Percentiles rank a stretch among this genome's conserved stretches.
phyloP scores from a whole-genome alignment of 2,113 vertebrate species.

The Rutilus rutilus region DNA sequence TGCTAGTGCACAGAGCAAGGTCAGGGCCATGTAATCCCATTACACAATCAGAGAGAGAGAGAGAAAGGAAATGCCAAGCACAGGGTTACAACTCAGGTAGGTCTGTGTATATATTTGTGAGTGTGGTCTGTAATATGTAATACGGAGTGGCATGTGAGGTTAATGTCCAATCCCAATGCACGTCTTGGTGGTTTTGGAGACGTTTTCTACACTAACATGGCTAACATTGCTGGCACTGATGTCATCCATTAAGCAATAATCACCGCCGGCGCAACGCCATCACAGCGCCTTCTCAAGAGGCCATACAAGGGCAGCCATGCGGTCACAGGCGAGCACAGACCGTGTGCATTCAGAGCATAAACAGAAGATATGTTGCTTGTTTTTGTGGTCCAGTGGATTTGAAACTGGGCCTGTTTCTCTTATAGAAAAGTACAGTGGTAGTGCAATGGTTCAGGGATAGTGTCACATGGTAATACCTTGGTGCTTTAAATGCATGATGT shows the following conservation, averaged over 20 bases:
- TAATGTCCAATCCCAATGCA: slow-evolving; percentile 30
- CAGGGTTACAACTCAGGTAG: slow-evolving; percentile 48
- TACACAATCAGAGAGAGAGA: slow-evolving; percentile 50
- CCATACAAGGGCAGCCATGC: slow-evolving; percentile 23
- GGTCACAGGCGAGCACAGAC: background rate
- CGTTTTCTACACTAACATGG: slow-evolving; percentile 66
- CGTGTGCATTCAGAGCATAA: background rate
- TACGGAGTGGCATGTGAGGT: slow-evolving; percentile 40
- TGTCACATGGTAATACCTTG: background rate
- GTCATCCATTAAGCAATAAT: slow-evolving; percentile 71
- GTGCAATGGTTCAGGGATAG: no score
- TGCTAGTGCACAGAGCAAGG: slow-evolving; percentile 52
- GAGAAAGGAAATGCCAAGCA: slow-evolving; percentile 19
- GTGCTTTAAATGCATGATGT: background rate
- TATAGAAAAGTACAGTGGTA: background rate
- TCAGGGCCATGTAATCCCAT: slow-evolving; percentile 58
- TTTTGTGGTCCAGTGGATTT: background rate
- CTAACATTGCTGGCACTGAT: slow-evolving; percentile 60
- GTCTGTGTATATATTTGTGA: slow-evolving; percentile 55
- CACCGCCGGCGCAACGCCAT: slow-evolving; percentile 15
- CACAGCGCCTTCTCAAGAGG: slow-evolving; percentile 17
- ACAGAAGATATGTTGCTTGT: background rate
- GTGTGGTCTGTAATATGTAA: slow-evolving; percentile 43
- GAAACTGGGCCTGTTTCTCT: background rate
- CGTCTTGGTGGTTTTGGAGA: background rate